Conservation (phyloP, 2,797 vertebrate species). For the Corythornis leucogaster region DNA sequence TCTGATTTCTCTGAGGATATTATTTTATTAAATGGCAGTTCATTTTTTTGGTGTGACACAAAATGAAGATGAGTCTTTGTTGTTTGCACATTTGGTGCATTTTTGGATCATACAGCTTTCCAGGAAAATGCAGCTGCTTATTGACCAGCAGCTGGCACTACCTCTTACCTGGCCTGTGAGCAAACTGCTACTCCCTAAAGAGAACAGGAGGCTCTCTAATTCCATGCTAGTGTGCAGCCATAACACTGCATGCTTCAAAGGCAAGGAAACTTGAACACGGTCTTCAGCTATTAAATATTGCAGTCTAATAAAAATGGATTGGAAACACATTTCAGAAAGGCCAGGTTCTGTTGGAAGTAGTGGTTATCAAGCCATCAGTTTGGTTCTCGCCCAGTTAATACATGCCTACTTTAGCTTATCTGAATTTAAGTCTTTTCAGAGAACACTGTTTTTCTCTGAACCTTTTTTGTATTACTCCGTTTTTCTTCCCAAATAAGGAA, state of each 20-base stretch:
- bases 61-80: neutral
- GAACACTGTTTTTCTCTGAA: neutral
- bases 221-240: neutral
- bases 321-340: neutral
- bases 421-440: neutral
- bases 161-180: neutral
- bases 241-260: neutral
- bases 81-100: neutral
- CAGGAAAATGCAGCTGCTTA: neutral
- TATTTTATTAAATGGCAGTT: neutral
- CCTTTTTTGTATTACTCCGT: slow-evolving; percentile 16
- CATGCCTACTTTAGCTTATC: slow-evolving; percentile 29
- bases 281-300: neutral
- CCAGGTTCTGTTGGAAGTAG: neutral
- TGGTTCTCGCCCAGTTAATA: neutral
- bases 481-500: slow-evolving; percentile 76
- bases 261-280: neutral
- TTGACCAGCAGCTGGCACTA: neutral
- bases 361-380: neutral
- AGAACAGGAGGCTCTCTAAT: neutral
- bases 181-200: neutral
- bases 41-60: neutral
- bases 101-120: neutral
- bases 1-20: neutral
- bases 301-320: neutral